phyloP scores from a whole-genome alignment of 2,797 vertebrate genomes.

The Malacoraja senta region DNA sequence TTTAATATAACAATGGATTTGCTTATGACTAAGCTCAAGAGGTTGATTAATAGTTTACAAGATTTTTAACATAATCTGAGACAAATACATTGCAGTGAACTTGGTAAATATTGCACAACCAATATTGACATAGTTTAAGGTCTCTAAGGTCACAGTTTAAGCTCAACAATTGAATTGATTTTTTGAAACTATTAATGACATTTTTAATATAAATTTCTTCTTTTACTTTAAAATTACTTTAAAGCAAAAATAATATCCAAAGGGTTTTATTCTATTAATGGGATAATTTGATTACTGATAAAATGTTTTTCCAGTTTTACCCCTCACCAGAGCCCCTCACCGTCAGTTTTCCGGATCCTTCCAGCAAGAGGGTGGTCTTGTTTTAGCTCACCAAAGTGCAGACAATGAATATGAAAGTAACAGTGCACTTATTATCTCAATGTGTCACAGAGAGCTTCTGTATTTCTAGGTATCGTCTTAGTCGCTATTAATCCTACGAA shows the following conservation, averaged over 20 bases:
- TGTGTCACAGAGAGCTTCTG: not conserved
- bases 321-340: no score
- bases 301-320: not conserved
- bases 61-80: not conserved
- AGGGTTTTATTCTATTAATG: not conserved
- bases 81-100: not conserved
- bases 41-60: not conserved
- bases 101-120: not conserved
- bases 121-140: not conserved
- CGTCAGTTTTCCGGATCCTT: not conserved
- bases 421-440: not conserved
- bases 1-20: not conserved
- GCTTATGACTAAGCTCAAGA: not conserved
- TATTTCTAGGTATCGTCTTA: slow-evolving; percentile 78
- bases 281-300: not conserved
- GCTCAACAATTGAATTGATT: not conserved
- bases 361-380: not conserved
- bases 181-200: not conserved
- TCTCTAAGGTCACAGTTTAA: no score
- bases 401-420: not conserved
- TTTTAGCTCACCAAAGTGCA: not conserved
- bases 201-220: not conserved
- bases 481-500: slow-evolving; percentile 95
- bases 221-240: not conserved
- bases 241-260: not conserved